Evolutionary conservation across 2,113 vertebrate species (phyloP), one percentile per base, ranked within the genome.

Genomic region (Salvelinus namaycush): DNA sequence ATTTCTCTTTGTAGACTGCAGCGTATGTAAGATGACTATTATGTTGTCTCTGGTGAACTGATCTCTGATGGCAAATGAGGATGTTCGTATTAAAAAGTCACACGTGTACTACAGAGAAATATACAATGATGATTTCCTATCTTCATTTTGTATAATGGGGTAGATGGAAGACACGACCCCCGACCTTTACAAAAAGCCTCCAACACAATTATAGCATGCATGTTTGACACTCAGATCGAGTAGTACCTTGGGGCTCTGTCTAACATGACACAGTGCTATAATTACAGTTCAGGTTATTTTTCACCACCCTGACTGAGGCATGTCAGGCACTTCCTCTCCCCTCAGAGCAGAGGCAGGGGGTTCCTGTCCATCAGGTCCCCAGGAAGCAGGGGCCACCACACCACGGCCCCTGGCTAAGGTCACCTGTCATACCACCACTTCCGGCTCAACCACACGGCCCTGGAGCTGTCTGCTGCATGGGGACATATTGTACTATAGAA

Each of bases 291-390:
- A 26, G 13, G 69, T 54, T 44, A 18, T 72, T 29, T 26, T 51
- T 72, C 18, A 62, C 18, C 59, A 62, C 59, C 51, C 51, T 54
- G 51, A 54, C 51, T 7, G 48, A 54, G 59, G 64, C 73, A 74
- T 66, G 8, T 66, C 73, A 44, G 60, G 60, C 26, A 39, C 29
- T 26, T 64, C 34, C 34, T 62, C 60, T 57, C 54, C 4, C 20
- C 60, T 4, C 29, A 26, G 73, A 66, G 29, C 20, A 24, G 73
- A 66, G 29, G 64, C 20, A n/a, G 13, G 60, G 13, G n/a, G 5
- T 66, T 72, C 59, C 31, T 74, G 31, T 64, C 39, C 20, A 8
- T 44, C 73, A 62, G 59, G 13, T 4, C 31, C 20, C 3, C 11
- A 64, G 51, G 20, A 62, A 34, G 14, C 54, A 62, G 60, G 51